These are phyloP conservation scores for Aricia artaxerxes DNA, from an alignment of 2,888 invertebrate species.

Conservation along the genomic window DNA sequence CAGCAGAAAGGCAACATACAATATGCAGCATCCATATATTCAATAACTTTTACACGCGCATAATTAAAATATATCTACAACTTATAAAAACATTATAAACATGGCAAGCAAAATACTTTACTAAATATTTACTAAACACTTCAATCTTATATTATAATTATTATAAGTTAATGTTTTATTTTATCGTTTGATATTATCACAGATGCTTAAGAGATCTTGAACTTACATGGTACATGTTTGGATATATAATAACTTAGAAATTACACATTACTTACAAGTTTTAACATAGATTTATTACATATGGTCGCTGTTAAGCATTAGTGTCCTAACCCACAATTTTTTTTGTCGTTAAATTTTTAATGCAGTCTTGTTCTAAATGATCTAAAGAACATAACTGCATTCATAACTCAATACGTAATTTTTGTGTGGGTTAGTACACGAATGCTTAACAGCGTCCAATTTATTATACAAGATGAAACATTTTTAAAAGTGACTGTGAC, in stretches of 20 bases:
- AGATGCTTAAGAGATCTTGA: slow-evolving; percentile 78
- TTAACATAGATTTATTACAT: slow-evolving; percentile 23
- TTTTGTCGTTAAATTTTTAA: too few relatives aligned
- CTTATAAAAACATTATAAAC: slow-evolving; percentile 50
- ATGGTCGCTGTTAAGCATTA: neutral
- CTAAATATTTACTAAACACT: slow-evolving; percentile 42
- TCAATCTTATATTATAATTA: slow-evolving; percentile 51
- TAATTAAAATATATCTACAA: slow-evolving; percentile 45
- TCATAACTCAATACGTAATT: too few relatives aligned
- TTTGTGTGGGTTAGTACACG: too few relatives aligned
- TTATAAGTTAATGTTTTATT: slow-evolving; percentile 72
- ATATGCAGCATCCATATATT: slow-evolving; percentile 61
- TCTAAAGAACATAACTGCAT: too few relatives aligned
- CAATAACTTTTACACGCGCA: slow-evolving; percentile 57
- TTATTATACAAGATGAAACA: neutral
- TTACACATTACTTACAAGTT: slow-evolving; percentile 36
- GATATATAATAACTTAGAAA: slow-evolving; percentile 52
- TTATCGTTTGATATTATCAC: slow-evolving; percentile 77
- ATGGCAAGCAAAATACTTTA: slow-evolving; percentile 56
- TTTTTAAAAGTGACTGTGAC: neutral
- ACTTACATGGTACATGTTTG: slow-evolving; percentile 72
- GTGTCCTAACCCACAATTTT: too few relatives aligned
- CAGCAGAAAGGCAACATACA: slow-evolving; percentile 25
- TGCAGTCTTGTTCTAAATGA: too few relatives aligned
- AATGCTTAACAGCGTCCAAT: too few relatives aligned